A percentile compares a stretch with the other conserved stretches of the same genome.
These are phyloP conservation scores for Erannis defoliaria DNA, from an alignment of 2,888 invertebrate species.

Conservation along the genomic window DNA sequence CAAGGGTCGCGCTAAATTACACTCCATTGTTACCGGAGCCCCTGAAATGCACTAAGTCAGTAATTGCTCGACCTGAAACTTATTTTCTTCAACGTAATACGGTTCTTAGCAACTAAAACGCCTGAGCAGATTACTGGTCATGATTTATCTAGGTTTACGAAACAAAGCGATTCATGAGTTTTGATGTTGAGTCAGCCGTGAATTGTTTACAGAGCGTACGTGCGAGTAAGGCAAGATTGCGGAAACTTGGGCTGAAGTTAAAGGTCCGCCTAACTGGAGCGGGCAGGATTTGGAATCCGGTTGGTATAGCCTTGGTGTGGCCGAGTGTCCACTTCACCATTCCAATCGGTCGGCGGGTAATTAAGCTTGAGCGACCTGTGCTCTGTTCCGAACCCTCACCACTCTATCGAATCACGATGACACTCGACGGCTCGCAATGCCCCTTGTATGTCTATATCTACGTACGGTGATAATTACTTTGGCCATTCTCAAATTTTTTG, in stretches of 20 bases:
- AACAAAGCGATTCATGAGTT: slow-evolving; percentile 36
- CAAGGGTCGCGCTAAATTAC: slow-evolving; percentile 83
- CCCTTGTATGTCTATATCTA: not conserved
- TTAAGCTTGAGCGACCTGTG: slow-evolving; percentile 67
- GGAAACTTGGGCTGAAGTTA: slow-evolving; percentile 75
- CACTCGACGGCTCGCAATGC: slow-evolving; percentile 31
- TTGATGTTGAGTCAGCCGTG: slow-evolving; percentile 19
- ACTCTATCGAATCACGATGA: slow-evolving; percentile 46
- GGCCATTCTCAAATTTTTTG: not conserved
- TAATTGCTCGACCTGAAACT: slow-evolving; percentile 55
- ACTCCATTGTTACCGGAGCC: slow-evolving; percentile 74
- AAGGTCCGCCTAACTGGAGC: slow-evolving; percentile 83
- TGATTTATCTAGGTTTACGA: slow-evolving; percentile 15
- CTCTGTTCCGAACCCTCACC: slow-evolving; percentile 46
- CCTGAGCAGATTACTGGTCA: not conserved
- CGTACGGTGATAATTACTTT: not conserved
- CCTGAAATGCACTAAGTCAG: slow-evolving; percentile 68
- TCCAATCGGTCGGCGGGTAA: slow-evolving; percentile 79
- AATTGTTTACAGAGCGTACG: slow-evolving; percentile 39
- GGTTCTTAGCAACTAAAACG: not conserved
- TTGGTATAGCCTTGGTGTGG: slow-evolving; percentile 80
- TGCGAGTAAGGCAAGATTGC: slow-evolving; percentile 60
- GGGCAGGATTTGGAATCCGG: slow-evolving; percentile 82
- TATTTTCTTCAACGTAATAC: slow-evolving; percentile 29
- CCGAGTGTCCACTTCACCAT: slow-evolving; percentile 82